phyloP scores from a whole-genome alignment of 2,888 invertebrate genomes.

The Adela reaumurella region DNA sequence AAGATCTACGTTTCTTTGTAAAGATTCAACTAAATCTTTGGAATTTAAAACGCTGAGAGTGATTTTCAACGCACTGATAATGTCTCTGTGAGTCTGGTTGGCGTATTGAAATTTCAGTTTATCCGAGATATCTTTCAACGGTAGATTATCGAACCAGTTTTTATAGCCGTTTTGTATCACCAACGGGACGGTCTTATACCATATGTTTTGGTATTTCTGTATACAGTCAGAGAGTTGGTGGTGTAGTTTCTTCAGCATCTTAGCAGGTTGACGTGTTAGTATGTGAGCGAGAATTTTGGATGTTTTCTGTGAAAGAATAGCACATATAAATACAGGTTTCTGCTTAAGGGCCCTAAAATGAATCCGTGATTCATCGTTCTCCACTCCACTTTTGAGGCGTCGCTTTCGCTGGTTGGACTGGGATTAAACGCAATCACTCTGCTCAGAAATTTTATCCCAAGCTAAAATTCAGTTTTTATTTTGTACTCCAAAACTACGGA shows the following conservation, averaged over 20 bases:
- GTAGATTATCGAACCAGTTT: conserved; percentile 14
- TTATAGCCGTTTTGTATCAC: conserved; percentile 9
- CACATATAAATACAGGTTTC: too few relatives aligned
- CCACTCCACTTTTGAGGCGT: too few relatives aligned
- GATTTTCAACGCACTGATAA: conserved; percentile 14
- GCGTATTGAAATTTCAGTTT: conserved; percentile 16
- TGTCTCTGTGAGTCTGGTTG: conserved; percentile 9
- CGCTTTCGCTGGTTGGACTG: too few relatives aligned
- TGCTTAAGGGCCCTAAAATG: too few relatives aligned
- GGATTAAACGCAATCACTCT: too few relatives aligned
- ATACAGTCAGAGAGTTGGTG: conserved; percentile 7
- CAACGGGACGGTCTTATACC: conserved; percentile 7
- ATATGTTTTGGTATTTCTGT: conserved; percentile 11
- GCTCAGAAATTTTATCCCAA: too few relatives aligned
- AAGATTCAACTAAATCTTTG: not conserved
- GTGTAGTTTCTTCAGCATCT: conserved; percentile 6
- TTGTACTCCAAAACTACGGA: too few relatives aligned
- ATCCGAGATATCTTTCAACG: conserved; percentile 16
- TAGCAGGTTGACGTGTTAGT: conserved; percentile 15
- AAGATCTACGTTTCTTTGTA: not conserved
- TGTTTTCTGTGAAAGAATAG: conserved; percentile 22
- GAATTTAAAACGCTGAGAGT: conserved; percentile 13
- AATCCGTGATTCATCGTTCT: too few relatives aligned
- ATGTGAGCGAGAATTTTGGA: conserved; percentile 15
- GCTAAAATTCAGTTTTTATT: too few relatives aligned